These are phyloP conservation scores for Lasioglossum marginatum DNA, from an alignment of 2,888 invertebrate genomes.

Conservation along the genomic window DNA sequence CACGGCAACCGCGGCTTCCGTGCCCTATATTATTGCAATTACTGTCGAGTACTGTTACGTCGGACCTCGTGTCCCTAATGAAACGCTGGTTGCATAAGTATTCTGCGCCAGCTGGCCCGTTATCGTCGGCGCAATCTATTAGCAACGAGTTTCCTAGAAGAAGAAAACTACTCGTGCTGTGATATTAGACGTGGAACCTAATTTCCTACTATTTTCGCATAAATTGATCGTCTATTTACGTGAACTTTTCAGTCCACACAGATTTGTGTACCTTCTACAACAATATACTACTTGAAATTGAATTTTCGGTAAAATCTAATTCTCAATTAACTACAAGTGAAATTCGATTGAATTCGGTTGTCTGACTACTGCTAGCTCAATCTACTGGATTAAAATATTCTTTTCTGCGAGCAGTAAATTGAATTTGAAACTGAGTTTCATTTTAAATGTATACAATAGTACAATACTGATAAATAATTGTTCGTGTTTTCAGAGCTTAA, in stretches of 20 bases:
- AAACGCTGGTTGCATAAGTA: constrained; percentile 10
- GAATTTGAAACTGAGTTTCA: background rate
- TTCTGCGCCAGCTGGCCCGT: constrained; percentile 7
- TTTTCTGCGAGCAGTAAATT: background rate
- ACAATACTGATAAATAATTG: background rate
- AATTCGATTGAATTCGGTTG: background rate
- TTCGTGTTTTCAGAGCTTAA: background rate
- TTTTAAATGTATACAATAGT: background rate
- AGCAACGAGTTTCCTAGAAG: background rate
- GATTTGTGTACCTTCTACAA: background rate
- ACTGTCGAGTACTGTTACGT: background rate
- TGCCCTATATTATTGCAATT: constrained; percentile 15
- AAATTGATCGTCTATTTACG: background rate
- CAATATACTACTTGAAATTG: background rate
- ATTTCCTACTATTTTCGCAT: background rate
- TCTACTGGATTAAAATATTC: background rate
- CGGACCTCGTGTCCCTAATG: constrained; percentile 11
- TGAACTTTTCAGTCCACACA: background rate
- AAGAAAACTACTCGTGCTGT: background rate
- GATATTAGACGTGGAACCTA: background rate
- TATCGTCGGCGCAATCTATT: constrained; percentile 11
- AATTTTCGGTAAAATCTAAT: background rate
- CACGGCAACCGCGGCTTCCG: background rate
- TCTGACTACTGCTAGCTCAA: background rate
- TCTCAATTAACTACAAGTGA: background rate